A percentile compares a stretch with the other conserved stretches of the same genome.
These are phyloP conservation scores for Metacarcinus magister DNA, from an alignment of 2,888 invertebrate species.

Conservation along the genomic window DNA sequence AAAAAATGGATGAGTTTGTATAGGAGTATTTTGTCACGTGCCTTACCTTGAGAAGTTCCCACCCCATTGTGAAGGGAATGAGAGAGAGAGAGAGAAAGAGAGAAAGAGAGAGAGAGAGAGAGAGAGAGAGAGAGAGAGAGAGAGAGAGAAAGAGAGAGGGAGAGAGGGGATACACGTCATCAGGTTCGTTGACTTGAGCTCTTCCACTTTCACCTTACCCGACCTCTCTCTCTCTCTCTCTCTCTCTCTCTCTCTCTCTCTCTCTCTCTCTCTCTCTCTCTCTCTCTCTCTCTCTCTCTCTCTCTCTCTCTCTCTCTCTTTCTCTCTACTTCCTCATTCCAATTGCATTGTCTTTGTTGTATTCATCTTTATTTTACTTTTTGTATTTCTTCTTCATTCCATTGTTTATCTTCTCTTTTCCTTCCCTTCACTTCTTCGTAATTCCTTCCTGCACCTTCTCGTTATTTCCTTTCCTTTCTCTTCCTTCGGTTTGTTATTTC, in stretches of 20 bases:
- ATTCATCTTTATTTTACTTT: neutral
- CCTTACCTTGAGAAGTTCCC: neutral
- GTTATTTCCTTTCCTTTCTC: neutral
- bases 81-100: conserved; percentile 35
- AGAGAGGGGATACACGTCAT: neutral
- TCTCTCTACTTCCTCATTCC: neutral
- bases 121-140: neutral
- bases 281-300: neutral
- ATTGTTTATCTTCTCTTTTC: too few species aligned
- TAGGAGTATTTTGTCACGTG: neutral
- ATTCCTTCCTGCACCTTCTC: neutral
- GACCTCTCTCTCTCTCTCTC: neutral
- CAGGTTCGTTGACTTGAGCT: conserved; percentile 29
- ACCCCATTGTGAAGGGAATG: neutral
- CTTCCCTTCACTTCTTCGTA: neutral
- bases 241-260: neutral
- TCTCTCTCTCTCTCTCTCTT: neutral
- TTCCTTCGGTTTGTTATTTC: neutral
- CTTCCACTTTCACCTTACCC: conserved; percentile 30
- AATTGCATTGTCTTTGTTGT: neutral
- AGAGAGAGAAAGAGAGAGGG: conserved; percentile 27
- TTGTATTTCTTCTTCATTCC: neutral
- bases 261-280: neutral
- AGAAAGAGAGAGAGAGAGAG: conserved; percentile 10
- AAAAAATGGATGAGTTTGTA: neutral